A percentile compares a stretch with the other conserved stretches of the same genome.
phyloP scores from a whole-genome alignment of 2,888 invertebrate species.

The Phymatocera aterrima region DNA sequence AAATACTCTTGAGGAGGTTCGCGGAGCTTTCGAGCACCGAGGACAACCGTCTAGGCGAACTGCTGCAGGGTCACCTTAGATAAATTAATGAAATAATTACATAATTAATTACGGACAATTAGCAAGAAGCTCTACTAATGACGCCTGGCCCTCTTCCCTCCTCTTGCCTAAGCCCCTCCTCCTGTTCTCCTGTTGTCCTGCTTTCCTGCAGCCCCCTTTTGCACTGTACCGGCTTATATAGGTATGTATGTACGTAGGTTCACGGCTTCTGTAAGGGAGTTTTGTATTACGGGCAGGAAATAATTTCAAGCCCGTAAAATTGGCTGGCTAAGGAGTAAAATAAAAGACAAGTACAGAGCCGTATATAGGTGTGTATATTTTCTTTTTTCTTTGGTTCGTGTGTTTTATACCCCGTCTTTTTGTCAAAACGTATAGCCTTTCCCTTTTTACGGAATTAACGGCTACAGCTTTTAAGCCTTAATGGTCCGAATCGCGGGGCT shows the following conservation, averaged over 20 bases:
- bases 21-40: background rate
- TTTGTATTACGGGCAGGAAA: slow-evolving; percentile 35
- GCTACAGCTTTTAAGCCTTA: slow-evolving; percentile 41
- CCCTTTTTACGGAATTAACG: slow-evolving; percentile 45
- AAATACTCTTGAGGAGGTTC: slow-evolving; percentile 22
- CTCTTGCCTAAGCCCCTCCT: background rate
- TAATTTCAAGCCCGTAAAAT: slow-evolving; percentile 47
- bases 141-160: slow-evolving; percentile 29
- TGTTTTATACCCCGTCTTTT: too few relatives aligned
- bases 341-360: slow-evolving; percentile 28
- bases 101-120: slow-evolving; percentile 61
- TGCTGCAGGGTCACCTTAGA: slow-evolving; percentile 52
- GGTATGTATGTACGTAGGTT: too few relatives aligned
- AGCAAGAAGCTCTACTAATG: slow-evolving; percentile 55
- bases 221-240: too few relatives aligned
- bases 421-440: slow-evolving; percentile 38
- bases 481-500: slow-evolving; percentile 33
- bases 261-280: background rate
- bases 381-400: too few relatives aligned
- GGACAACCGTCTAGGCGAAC: background rate
- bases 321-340: slow-evolving; percentile 38
- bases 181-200: background rate
- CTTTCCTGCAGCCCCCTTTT: background rate
- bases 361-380: too few relatives aligned
- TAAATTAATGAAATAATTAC: slow-evolving; percentile 61